These are phyloP conservation scores for Lagodon rhomboides DNA, from an alignment of 2,797 vertebrate genomes.

Conservation along the genomic window DNA sequence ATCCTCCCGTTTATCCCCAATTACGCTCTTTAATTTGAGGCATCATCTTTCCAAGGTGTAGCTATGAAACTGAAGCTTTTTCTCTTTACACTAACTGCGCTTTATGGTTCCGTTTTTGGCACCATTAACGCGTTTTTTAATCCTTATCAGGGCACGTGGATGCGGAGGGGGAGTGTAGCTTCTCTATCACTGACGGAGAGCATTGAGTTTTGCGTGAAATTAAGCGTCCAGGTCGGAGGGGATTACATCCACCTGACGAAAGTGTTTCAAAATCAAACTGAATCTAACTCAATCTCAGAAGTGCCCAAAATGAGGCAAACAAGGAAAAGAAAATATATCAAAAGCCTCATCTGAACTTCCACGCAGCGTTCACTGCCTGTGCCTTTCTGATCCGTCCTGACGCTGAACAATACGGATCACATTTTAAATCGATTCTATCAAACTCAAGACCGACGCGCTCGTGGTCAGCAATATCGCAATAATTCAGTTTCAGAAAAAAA, in stretches of 20 bases:
- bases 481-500: background rate
- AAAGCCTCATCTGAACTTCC: background rate
- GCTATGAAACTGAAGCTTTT: background rate
- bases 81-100: background rate
- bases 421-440: background rate
- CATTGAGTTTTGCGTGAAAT: background rate
- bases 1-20: conserved; percentile 10
- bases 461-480: background rate
- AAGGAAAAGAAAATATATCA: background rate
- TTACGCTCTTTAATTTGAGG: background rate
- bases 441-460: background rate
- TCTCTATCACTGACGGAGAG: conserved; percentile 4
- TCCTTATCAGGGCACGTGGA: background rate
- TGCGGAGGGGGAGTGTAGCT: no score
- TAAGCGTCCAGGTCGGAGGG: background rate
- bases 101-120: background rate
- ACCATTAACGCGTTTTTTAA: background rate
- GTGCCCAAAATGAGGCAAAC: background rate
- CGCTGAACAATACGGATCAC: background rate
- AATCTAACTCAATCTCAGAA: background rate
- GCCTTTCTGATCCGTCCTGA: background rate
- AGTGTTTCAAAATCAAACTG: background rate
- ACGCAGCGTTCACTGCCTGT: background rate
- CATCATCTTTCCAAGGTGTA: background rate
- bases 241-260: background rate